Evolutionary conservation across 2,888 invertebrate species (phyloP).

Genomic region (Zeuzera pyrina): DNA sequence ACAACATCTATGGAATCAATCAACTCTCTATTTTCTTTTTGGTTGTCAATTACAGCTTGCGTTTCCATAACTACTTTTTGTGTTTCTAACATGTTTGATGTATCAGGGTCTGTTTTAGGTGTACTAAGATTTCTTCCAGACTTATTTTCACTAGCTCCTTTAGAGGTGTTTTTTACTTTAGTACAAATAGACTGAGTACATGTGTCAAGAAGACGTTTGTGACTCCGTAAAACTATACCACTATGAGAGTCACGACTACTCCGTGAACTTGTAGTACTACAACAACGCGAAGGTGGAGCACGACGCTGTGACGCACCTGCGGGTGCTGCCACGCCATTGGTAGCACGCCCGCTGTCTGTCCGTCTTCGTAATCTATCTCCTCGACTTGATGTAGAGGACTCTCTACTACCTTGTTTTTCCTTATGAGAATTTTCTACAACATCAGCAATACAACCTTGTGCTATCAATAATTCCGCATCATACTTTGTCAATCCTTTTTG

Average conservation of each 20-base stretch:
- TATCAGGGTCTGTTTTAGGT: constrained; percentile 43
- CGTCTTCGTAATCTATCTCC: constrained; percentile 47
- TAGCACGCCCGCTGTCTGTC: constrained; percentile 40
- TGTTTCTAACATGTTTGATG: constrained; percentile 31
- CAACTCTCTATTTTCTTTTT: constrained; percentile 25
- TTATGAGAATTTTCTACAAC: constrained; percentile 63
- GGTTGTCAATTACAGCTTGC: constrained; percentile 30
- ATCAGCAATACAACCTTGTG: constrained; percentile 84
- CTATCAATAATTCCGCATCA: constrained; percentile 89
- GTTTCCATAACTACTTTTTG: constrained; percentile 30
- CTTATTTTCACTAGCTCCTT: constrained; percentile 38
- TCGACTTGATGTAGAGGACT: constrained; percentile 57
- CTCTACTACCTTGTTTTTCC: constrained; percentile 52
- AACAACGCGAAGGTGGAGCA: constrained; percentile 51
- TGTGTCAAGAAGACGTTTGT: constrained; percentile 67
- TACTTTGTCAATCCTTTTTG: constrained; percentile 91
- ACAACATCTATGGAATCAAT: constrained; percentile 25
- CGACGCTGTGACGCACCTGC: constrained; percentile 39
- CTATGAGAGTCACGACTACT: constrained; percentile 60
- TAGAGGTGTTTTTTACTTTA: constrained; percentile 40
- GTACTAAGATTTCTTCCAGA: constrained; percentile 36
- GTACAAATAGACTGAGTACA: constrained; percentile 35
- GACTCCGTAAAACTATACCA: constrained; percentile 76
- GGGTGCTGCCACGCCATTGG: constrained; percentile 39
- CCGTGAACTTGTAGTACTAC: constrained; percentile 64